Conservation (phyloP, 92 coral and sea anemone genomes). For the Epizoanthus fatuus region DNA sequence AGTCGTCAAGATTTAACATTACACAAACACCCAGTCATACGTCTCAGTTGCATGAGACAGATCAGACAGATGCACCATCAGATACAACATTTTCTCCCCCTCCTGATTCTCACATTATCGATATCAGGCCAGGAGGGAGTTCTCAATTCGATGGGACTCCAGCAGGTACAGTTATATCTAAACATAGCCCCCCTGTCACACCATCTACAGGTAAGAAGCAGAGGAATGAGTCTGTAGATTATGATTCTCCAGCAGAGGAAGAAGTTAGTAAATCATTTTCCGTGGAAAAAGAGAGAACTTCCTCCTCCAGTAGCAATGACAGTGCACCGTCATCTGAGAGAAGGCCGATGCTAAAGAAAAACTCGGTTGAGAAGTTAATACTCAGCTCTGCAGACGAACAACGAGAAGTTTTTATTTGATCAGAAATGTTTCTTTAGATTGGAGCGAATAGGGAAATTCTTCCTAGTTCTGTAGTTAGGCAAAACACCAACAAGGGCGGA, state of each 20-base stretch:
- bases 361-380: neutral
- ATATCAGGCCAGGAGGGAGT: neutral
- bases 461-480: neutral
- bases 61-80: constrained; percentile 16
- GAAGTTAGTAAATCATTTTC: neutral
- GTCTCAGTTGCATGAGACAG: neutral
- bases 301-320: constrained; percentile 12
- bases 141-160: neutral
- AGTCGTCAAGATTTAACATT: constrained; percentile 16
- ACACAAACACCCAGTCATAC: neutral
- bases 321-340: neutral
- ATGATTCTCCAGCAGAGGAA: constrained; percentile 2
- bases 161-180: neutral
- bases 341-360: constrained; percentile 37
- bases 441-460: neutral
- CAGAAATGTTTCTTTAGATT: too few relatives aligned
- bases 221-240: neutral
- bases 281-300: neutral
- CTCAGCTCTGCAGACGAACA: neutral
- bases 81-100: neutral
- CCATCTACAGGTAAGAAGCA: neutral
- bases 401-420: constrained; percentile 23
- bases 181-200: neutral
- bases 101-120: neutral
- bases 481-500: neutral